Conservation (phyloP, 2,888 invertebrate species). For the Drepana falcataria region DNA sequence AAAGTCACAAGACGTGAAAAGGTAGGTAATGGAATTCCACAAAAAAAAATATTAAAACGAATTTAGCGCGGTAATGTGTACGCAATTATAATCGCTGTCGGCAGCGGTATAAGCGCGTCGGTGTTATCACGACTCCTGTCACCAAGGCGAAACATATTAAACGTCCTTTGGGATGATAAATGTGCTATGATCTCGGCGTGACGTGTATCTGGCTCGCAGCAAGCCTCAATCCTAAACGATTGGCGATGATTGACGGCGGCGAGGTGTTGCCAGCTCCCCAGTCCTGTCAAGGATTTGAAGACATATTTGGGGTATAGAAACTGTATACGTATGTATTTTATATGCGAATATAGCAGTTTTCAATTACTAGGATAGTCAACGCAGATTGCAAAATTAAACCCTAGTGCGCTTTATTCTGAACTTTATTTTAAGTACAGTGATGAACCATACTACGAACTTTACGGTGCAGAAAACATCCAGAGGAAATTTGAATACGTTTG, state of each 20-base stretch:
- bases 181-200: constrained; percentile 51
- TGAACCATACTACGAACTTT: too few species aligned
- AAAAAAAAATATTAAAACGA: constrained; percentile 14
- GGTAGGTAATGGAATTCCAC: neutral
- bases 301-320: neutral
- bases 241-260: constrained; percentile 62
- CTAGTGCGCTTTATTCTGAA: too few species aligned
- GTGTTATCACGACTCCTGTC: constrained; percentile 58
- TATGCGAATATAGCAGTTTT: too few species aligned
- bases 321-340: too few species aligned
- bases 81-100: constrained; percentile 40
- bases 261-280: neutral
- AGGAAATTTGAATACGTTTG: too few species aligned
- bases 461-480: too few species aligned
- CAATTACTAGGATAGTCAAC: too few species aligned
- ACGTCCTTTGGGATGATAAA: constrained; percentile 69
- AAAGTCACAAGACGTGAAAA: neutral
- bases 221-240: constrained; percentile 62
- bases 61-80: constrained; percentile 25
- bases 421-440: too few species aligned
- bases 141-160: constrained; percentile 69
- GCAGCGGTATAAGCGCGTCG: constrained; percentile 24
- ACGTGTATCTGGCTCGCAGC: constrained; percentile 39
- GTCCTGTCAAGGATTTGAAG: neutral
- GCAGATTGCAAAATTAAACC: too few species aligned